These are phyloP conservation scores for Urocynchramus pylzowi DNA, from an alignment of 2,113 vertebrate species.

Conservation along the genomic window DNA sequence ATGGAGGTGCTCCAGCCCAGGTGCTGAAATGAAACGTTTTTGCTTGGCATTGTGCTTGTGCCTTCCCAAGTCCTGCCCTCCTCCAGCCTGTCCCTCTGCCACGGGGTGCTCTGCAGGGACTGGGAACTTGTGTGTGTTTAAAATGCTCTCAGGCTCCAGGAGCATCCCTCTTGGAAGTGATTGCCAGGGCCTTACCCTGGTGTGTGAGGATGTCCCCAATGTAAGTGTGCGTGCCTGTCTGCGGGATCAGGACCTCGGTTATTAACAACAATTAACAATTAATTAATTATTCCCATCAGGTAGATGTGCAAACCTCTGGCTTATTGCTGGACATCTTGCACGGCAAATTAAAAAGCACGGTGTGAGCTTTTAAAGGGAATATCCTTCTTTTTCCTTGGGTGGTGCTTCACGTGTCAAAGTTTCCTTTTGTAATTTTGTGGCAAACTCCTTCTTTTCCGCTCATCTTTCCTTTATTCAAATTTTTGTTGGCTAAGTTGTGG, in stretches of 20 bases:
- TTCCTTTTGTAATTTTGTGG: not conserved
- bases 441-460: accelerated
- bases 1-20: not conserved
- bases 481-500: not conserved
- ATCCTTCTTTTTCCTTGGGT: not conserved
- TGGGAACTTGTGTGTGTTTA: not conserved
- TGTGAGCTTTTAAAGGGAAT: not conserved
- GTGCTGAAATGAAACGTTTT: not conserved
- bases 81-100: not conserved
- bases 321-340: not conserved
- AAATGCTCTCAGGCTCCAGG: not conserved
- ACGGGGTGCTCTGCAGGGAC: accelerated
- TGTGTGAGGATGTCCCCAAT: not conserved
- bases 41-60: not conserved
- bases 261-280: constrained; percentile 46
- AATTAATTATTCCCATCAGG: constrained; percentile 51
- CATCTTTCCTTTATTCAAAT: not conserved
- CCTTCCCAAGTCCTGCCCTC: not conserved
- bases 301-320: constrained; percentile 6
- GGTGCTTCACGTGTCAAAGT: not conserved
- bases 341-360: not conserved
- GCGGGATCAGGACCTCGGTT: not conserved
- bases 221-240: not conserved
- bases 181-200: not conserved
- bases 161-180: not conserved